phyloP scores from a whole-genome alignment of 2,888 invertebrate genomes.

The Dilophus febrilis region DNA sequence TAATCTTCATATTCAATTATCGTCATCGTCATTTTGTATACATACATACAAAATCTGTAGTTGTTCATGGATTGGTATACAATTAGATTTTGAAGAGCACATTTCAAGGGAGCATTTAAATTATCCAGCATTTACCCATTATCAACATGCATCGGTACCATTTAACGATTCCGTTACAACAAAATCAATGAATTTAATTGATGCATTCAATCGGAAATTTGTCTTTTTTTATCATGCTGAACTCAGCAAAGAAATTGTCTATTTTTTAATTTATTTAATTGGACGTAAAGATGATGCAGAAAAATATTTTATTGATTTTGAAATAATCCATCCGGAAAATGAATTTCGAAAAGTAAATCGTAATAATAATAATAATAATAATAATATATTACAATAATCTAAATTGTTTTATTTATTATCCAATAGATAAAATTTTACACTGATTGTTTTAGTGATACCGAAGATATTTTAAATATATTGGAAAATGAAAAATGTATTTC shows the following conservation, averaged over 20 bases:
- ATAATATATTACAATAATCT: no score
- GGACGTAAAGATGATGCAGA: slow-evolving; percentile 1
- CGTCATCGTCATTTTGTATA: neutral
- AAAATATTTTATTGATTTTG: slow-evolving; percentile 2
- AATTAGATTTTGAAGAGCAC: neutral
- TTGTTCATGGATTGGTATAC: neutral
- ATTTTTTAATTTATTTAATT: neutral
- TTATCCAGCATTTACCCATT: neutral
- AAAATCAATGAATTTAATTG: neutral
- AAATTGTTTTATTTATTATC: no score
- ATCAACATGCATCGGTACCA: neutral
- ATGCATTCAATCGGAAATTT: slow-evolving; percentile 1
- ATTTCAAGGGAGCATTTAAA: neutral
- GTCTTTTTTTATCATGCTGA: neutral
- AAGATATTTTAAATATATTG: neutral
- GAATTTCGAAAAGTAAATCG: neutral
- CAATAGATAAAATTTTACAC: neutral
- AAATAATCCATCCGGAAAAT: neutral
- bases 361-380: no score
- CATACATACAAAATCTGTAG: neutral
- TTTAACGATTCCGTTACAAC: neutral
- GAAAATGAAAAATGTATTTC: neutral
- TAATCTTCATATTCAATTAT: neutral
- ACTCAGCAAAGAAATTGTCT: neutral
- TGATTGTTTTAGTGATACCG: neutral